phyloP scores from a whole-genome alignment of 2,888 invertebrate genomes.

The Drosophila lacicola region DNA sequence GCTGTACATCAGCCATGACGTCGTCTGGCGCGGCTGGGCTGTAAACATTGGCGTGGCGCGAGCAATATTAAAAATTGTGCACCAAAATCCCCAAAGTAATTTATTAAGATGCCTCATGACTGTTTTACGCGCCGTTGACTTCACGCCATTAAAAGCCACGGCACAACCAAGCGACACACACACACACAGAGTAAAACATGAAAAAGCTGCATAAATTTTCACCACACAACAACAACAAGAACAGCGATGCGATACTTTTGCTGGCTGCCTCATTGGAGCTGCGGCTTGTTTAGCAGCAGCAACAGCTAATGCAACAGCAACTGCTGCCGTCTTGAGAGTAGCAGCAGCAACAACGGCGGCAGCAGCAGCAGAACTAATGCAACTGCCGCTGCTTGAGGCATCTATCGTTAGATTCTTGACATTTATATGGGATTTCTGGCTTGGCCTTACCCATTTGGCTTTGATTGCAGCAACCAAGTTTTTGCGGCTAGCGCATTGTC shows the following conservation, averaged over 20 bases:
- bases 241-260: conserved; percentile 47
- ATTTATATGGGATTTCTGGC: conserved; percentile 75
- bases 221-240: conserved; percentile 37
- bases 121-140: conserved; percentile 83
- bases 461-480: conserved; percentile 75
- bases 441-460: conserved; percentile 72
- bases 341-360: conserved; percentile 19
- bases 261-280: conserved; percentile 61
- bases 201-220: conserved; percentile 69
- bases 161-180: conserved; percentile 43
- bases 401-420: conserved; percentile 73
- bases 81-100: conserved; percentile 84
- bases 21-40: conserved; percentile 44
- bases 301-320: conserved; percentile 38
- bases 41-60: conserved; percentile 29
- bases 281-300: conserved; percentile 47
- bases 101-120: conserved; percentile 84
- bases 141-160: conserved; percentile 81
- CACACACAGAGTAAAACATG: conserved; percentile 40
- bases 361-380: conserved; percentile 35
- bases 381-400: conserved; percentile 56
- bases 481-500: conserved; percentile 74
- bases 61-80: conserved; percentile 80
- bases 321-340: conserved; percentile 36
- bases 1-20: conserved; percentile 46